Evolutionary conservation across 2,797 vertebrate genomes (phyloP).

Genomic region (Periparus ater): DNA sequence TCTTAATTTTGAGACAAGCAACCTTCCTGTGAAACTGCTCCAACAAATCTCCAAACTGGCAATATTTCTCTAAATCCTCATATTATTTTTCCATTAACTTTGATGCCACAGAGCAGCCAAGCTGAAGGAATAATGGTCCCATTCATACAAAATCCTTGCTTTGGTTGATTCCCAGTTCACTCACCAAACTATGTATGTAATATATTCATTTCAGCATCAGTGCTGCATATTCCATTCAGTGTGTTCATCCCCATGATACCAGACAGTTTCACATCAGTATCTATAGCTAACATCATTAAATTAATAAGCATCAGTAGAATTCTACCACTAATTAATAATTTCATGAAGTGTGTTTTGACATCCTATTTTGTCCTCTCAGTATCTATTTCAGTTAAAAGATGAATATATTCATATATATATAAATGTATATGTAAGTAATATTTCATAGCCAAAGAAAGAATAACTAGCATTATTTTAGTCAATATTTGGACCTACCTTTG

Average conservation of each 20-base stretch:
- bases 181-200: neutral
- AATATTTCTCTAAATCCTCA: neutral
- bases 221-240: neutral
- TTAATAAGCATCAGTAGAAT: neutral
- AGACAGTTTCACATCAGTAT: neutral
- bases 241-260: neutral
- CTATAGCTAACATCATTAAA: neutral
- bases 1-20: neutral
- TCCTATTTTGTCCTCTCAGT: neutral
- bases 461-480: neutral
- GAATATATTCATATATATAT: neutral
- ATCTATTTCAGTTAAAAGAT: neutral
- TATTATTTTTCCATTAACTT: slow-evolving; percentile 19
- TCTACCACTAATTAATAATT: neutral
- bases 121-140: neutral
- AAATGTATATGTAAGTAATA: neutral
- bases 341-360: neutral
- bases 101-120: neutral
- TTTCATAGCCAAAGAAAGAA: neutral
- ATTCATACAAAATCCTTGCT: neutral
- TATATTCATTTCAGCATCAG: neutral
- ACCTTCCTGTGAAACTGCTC: neutral
- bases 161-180: neutral
- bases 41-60: neutral
- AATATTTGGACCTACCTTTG: neutral